phyloP scores from a whole-genome alignment of 1,140 invertebrate genomes.

The Drosophila tropicalis region DNA sequence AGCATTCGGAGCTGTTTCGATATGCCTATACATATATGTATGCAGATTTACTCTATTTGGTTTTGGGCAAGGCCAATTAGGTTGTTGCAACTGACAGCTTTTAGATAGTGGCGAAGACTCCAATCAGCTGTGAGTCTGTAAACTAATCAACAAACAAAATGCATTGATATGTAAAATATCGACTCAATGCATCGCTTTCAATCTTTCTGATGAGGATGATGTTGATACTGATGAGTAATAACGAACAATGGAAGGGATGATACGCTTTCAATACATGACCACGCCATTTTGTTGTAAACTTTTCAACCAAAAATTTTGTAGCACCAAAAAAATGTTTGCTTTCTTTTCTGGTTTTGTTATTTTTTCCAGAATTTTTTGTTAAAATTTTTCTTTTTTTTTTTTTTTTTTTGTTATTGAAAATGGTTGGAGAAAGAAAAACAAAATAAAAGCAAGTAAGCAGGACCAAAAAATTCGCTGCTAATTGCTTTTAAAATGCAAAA shows the following conservation, averaged over 20 bases:
- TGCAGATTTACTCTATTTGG: no score
- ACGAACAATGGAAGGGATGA: constrained; percentile 7
- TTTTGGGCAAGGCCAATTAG: constrained; percentile 1
- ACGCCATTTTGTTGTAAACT: constrained; percentile 74
- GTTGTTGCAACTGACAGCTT: constrained; percentile 59
- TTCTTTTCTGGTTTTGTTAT: constrained; percentile 25
- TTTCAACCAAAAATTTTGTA: constrained; percentile 25
- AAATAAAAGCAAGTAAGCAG: constrained; percentile 23
- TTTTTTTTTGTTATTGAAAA: constrained; percentile 75
- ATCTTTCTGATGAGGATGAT: constrained; percentile 12
- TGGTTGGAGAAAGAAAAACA: constrained; percentile 64
- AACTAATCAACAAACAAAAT: constrained; percentile 69
- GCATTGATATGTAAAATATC: constrained; percentile 74
- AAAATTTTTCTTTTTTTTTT: constrained; percentile 35
- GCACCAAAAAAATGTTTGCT: constrained; percentile 45
- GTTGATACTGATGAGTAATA: constrained; percentile 11
- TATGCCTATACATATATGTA: no score
- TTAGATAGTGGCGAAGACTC: constrained; percentile 15
- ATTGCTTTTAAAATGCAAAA: constrained; percentile 81
- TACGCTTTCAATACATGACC: constrained; percentile 34
- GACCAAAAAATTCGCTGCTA: constrained; percentile 76
- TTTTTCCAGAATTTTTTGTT: constrained; percentile 45
- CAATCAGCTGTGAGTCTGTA: constrained; percentile 29
- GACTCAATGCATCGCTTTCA: constrained; percentile 47
- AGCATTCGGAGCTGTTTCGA: no score